Conservation (phyloP, 2,888 invertebrate genomes). For the Hyposoter dolosus region DNA sequence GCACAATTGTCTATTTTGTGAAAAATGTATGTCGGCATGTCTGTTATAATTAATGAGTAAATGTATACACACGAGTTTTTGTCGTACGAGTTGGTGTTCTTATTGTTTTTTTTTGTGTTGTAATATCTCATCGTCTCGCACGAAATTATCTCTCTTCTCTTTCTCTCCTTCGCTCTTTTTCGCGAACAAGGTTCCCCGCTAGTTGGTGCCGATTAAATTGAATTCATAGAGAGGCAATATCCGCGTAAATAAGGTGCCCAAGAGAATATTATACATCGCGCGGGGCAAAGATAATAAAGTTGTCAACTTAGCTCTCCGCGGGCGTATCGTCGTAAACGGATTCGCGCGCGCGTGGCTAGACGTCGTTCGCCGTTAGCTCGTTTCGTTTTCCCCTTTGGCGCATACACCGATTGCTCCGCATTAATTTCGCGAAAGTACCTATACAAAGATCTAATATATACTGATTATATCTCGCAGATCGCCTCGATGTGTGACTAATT, state of each 20-base stretch:
- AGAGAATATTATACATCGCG: constrained; percentile 16
- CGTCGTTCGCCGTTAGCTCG: constrained; percentile 76
- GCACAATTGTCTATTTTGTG: background rate
- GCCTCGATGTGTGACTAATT: constrained; percentile 9
- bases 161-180: constrained; percentile 47
- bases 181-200: constrained; percentile 28
- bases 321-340: constrained; percentile 6
- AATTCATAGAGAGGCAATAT: constrained; percentile 50
- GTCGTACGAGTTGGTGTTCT: constrained; percentile 1
- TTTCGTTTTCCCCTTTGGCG: constrained; percentile 78
- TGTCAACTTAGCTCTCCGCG: constrained; percentile 62
- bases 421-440: constrained; percentile 15
- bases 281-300: constrained; percentile 58
- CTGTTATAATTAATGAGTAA: constrained; percentile 11
- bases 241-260: constrained; percentile 12
- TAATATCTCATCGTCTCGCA: constrained; percentile 55
- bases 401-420: constrained; percentile 62
- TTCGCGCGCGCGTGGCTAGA: constrained; percentile 72
- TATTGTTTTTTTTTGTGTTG: constrained; percentile 54
- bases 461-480: background rate
- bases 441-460: background rate
- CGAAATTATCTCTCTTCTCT: constrained; percentile 52
- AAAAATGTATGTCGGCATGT: constrained; percentile 12
- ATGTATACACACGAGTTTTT: constrained; percentile 13
- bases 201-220: constrained; percentile 64